Conservation (phyloP, 2,113 vertebrate genomes). For the Syrrhaptes paradoxus region DNA sequence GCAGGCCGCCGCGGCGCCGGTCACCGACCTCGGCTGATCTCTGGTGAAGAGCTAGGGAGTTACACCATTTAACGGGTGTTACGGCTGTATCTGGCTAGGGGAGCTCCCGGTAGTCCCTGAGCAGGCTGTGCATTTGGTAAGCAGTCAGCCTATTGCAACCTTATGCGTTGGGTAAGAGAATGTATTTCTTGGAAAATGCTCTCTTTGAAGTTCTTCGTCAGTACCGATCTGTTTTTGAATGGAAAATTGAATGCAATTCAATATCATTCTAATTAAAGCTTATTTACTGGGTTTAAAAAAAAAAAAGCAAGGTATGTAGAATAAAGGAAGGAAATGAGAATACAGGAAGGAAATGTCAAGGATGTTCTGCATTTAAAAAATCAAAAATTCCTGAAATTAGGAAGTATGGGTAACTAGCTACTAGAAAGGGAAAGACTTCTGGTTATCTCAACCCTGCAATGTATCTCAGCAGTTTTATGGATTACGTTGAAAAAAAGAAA, state of each 20-base stretch:
- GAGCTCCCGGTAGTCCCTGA: background rate
- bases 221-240: accelerated
- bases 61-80: background rate
- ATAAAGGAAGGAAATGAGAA: background rate
- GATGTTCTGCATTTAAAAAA: background rate
- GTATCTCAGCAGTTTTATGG: background rate
- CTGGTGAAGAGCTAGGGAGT: accelerated
- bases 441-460: background rate
- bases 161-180: accelerated
- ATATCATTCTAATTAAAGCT: background rate
- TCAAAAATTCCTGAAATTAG: background rate
- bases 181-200: accelerated
- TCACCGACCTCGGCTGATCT: accelerated
- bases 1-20: too few species aligned
- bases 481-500: background rate
- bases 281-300: background rate
- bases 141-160: background rate
- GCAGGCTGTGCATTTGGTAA: background rate
- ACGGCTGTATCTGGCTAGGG: accelerated
- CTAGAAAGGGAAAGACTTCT: background rate
- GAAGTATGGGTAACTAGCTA: background rate
- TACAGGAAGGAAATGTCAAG: background rate
- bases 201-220: accelerated
- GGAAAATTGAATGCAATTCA: background rate
- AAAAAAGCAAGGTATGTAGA: background rate